Percentiles rank a stretch among this genome's conserved stretches.
Evolutionary conservation across 2,888 invertebrate genomes (phyloP).

Genomic region (Cataglyphis livida): DNA sequence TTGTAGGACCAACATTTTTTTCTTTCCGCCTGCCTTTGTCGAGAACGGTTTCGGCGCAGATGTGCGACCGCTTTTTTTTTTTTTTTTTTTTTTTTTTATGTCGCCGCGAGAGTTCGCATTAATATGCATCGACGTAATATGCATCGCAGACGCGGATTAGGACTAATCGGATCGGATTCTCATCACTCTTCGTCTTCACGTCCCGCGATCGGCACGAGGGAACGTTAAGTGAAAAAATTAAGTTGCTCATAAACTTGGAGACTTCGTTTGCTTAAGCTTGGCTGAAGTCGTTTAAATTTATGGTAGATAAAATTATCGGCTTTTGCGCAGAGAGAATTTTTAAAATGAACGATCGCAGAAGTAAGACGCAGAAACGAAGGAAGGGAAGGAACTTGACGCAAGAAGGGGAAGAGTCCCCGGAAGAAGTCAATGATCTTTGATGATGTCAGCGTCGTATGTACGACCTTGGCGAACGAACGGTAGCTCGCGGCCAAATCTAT

Average conservation of each 20-base stretch:
- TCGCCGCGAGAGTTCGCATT: not conserved
- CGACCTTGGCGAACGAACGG: slow-evolving; percentile 80
- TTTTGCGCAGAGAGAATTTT: slow-evolving; percentile 6
- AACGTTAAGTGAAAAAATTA: not conserved
- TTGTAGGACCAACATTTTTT: slow-evolving; percentile 40
- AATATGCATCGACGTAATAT: slow-evolving; percentile 14
- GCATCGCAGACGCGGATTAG: not conserved
- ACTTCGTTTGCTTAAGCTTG: not conserved
- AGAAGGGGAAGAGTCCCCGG: slow-evolving; percentile 80
- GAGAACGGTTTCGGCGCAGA: slow-evolving; percentile 22
- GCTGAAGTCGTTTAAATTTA: not conserved
- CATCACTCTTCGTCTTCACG: not conserved
- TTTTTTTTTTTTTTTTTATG: not conserved
- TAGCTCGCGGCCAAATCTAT: slow-evolving; percentile 78
- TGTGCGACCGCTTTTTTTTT: not conserved
- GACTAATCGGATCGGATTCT: not conserved
- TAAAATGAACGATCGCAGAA: slow-evolving; percentile 2
- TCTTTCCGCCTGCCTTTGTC: slow-evolving; percentile 26
- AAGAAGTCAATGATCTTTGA: slow-evolving; percentile 83
- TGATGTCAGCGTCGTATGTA: slow-evolving; percentile 78
- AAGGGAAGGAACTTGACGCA: slow-evolving; percentile 66
- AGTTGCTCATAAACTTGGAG: not conserved
- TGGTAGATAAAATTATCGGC: slow-evolving; percentile 18
- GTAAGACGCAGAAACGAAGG: slow-evolving; percentile 51
- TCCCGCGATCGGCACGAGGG: not conserved